Conservation (phyloP, 2,888 invertebrate genomes). For the Drosophila austrosaltans region DNA sequence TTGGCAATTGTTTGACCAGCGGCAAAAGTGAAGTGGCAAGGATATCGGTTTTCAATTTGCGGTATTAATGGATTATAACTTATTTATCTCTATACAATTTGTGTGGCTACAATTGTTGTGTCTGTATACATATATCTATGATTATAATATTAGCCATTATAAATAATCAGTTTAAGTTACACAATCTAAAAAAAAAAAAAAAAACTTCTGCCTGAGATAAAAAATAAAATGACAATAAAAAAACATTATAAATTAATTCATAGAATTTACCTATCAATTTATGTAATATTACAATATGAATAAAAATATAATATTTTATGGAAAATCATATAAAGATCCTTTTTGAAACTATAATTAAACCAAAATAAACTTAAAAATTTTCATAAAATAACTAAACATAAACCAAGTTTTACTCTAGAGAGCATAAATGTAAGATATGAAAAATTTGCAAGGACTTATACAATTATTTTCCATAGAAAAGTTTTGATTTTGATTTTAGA, state of each 20-base stretch:
- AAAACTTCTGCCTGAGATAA: not conserved
- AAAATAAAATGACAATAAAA: not conserved
- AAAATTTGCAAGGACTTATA: too few species aligned
- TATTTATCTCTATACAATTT: slow-evolving; percentile 19
- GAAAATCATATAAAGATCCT: too few species aligned
- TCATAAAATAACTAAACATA: too few species aligned
- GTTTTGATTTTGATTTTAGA: too few species aligned
- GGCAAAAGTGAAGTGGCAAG: slow-evolving; percentile 56
- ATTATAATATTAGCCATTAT: not conserved
- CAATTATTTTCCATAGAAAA: too few species aligned
- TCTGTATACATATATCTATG: slow-evolving; percentile 24
- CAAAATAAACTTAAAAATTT: too few species aligned
- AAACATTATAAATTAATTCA: not conserved
- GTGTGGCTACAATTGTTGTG: slow-evolving; percentile 29
- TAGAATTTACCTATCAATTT: too few species aligned
- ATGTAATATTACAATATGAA: too few species aligned
- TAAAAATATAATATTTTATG: too few species aligned
- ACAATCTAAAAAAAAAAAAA: not conserved
- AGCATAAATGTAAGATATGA: too few species aligned
- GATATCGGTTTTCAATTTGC: slow-evolving; percentile 39
- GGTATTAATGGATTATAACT: slow-evolving; percentile 55
- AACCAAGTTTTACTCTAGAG: too few species aligned
- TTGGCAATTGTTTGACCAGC: slow-evolving; percentile 67
- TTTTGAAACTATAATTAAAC: too few species aligned
- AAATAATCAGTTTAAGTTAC: not conserved